These are phyloP conservation scores for Rallus limicola DNA, from an alignment of 2,113 vertebrate species.

Conservation along the genomic window DNA sequence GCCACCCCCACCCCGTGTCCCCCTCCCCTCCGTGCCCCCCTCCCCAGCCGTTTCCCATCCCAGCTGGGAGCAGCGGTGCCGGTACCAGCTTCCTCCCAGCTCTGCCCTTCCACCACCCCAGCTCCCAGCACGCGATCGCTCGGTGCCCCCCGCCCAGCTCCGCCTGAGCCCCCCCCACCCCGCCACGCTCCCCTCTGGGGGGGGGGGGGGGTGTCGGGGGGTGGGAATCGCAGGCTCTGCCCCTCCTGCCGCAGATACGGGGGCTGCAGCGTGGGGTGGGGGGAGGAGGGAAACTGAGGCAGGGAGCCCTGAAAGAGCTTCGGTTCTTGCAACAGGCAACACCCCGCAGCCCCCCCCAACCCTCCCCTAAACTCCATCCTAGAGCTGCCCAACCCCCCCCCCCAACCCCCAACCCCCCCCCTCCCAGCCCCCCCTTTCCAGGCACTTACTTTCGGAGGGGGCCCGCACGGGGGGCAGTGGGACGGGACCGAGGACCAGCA, in stretches of 20 bases:
- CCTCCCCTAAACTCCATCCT: too few species aligned
- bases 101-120: background rate
- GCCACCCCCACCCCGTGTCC: too few species aligned
- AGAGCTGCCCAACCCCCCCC: too few species aligned
- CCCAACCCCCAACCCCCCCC: too few species aligned
- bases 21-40: background rate
- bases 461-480: background rate
- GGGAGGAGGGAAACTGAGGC: background rate
- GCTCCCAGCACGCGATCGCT: rapidly evolving
- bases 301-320: background rate
- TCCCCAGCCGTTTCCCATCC: background rate
- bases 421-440: background rate
- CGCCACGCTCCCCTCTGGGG: rapidly evolving
- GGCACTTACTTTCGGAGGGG: constrained; percentile 13
- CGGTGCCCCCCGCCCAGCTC: background rate
- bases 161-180: background rate
- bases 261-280: rapidly evolving
- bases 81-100: background rate
- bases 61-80: background rate
- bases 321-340: background rate
- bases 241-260: background rate
- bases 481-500: background rate
- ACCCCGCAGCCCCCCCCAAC: background rate
- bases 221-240: background rate
- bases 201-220: rapidly evolving